Conservation (phyloP, 2,888 invertebrate genomes). For the Yponomeuta malinellus region DNA sequence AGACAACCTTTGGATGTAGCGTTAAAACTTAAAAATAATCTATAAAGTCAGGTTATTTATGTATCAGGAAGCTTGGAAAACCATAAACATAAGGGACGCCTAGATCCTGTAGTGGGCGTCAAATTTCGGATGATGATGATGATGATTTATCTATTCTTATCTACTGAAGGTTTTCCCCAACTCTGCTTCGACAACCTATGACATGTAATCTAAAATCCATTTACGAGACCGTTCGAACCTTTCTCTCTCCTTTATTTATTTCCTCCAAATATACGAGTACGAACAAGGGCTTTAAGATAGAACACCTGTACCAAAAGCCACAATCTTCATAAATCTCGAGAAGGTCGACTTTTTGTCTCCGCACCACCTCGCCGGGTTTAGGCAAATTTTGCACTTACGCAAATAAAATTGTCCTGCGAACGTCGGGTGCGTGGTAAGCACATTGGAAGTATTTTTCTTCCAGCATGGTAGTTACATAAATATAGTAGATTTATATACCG, state of each 20-base stretch:
- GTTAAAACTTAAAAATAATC: too few relatives aligned
- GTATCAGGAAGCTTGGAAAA: too few relatives aligned
- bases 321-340: slow-evolving; percentile 65
- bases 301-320: slow-evolving; percentile 32
- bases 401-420: slow-evolving; percentile 31
- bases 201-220: neutral
- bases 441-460: neutral
- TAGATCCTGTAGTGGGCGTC: too few relatives aligned
- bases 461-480: neutral
- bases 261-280: neutral
- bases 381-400: slow-evolving; percentile 59
- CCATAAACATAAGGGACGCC: too few relatives aligned
- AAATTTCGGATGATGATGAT: too few relatives aligned
- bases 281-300: neutral
- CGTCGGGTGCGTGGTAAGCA: neutral
- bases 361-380: slow-evolving; percentile 55
- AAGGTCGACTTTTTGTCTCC: slow-evolving; percentile 61
- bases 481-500: too few relatives aligned
- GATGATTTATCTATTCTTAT: too few relatives aligned
- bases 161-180: too few relatives aligned
- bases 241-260: neutral
- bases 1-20: too few relatives aligned
- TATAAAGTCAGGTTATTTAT: too few relatives aligned
- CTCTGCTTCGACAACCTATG: neutral
- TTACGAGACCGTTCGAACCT: neutral